These are phyloP conservation scores for Melipona quadrifasciata DNA, from an alignment of 1,140 invertebrate genomes.

Conservation along the genomic window DNA sequence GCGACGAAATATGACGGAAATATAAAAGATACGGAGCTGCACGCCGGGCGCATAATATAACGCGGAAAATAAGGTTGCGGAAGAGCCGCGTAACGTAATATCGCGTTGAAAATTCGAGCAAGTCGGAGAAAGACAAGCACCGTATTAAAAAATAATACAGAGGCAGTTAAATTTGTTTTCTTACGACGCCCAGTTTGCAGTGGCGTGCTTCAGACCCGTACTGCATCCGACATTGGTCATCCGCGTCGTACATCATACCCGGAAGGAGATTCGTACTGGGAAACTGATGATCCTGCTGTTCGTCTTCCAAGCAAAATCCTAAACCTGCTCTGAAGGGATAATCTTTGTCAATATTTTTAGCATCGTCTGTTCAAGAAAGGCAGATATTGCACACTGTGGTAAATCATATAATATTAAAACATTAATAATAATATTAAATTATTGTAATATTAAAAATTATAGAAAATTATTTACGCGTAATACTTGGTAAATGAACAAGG, in stretches of 20 bases:
- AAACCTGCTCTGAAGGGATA: conserved; percentile 34
- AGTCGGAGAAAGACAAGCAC: no score
- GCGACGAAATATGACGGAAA: conserved; percentile 33
- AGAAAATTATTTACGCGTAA: no score
- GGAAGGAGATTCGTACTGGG: conserved; percentile 73
- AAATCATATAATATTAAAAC: no score
- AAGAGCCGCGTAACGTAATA: conserved; percentile 25
- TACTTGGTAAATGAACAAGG: no score
- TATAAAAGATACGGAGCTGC: conserved; percentile 9
- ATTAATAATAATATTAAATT: no score
- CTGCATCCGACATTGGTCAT: conserved; percentile 83
- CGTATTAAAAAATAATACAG: background rate
- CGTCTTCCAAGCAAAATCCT: conserved; percentile 47
- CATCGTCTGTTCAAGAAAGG: background rate
- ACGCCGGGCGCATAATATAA: conserved; percentile 15
- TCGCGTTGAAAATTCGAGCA: background rate
- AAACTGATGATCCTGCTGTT: conserved; percentile 65
- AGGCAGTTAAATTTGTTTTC: background rate
- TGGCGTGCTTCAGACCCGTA: conserved; percentile 53
- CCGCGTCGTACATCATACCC: conserved; percentile 84
- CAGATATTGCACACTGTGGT: no score
- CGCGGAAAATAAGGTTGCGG: conserved; percentile 14
- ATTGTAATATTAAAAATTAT: no score
- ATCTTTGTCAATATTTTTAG: background rate
- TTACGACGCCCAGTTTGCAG: conserved; percentile 52